Evolutionary conservation across 2,797 vertebrate species (phyloP), one percentile per base, ranked within the genome.

Genomic region (Buceros bicornis): DNA sequence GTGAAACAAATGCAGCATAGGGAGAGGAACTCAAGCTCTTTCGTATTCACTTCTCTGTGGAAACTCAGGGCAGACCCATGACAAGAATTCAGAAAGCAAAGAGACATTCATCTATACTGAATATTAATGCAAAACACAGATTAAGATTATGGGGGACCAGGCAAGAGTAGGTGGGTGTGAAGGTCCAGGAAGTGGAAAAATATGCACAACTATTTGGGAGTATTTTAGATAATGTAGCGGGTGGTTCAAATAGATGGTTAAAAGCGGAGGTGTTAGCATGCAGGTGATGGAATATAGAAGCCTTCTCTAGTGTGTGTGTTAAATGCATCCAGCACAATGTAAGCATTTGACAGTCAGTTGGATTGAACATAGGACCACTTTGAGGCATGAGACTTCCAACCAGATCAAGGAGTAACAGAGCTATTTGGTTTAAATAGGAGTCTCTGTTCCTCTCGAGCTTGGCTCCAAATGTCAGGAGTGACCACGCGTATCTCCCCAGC

Each of bases 21-120:
- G 26, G 90, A 97, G 92, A 95, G 96, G 96, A 97, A 97, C 95
- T 84, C 74, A 76, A 91, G 35, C 58, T 94, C 89, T 97, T 97
- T 96, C 92, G 2, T 92, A 94, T 95, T 97, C 95, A 96, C 92
- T 96, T 95, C 91, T 93, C 91, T 28, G 20, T 95, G 90, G 95
- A 93, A 96, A 90, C 47, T 91, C 74, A 90, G 37, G 66, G 89
- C 69, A 94, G 77, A 56, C 76, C 80, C 61, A 77, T 40, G 67
- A 53, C 33, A 91, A 91, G 57, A 85, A 51, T 81, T 94, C 80
- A 90, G 81, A 96, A 91, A 83, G 37, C 47, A 91, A 81, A 84
- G 79, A 26, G n/a, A 85, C 54, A 73, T 91, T 96, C 33, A 92
- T 24, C 50, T 5, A 10, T 54, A 42, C 60, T 51, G 83, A 85